Conservation (phyloP, 2,113 vertebrate species). For the Spilogale gracilis region DNA sequence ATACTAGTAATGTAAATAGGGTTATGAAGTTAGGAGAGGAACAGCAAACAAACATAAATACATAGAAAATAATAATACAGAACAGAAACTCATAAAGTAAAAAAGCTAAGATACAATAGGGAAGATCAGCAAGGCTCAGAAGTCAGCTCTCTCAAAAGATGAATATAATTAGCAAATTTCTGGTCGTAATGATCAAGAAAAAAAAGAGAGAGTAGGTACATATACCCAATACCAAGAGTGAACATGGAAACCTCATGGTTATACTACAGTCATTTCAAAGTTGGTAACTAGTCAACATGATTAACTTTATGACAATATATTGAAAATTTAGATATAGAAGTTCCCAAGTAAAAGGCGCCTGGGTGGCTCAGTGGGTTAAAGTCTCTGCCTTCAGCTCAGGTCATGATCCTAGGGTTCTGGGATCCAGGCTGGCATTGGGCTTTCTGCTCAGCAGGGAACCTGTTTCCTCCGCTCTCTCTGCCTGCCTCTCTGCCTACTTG, state of each 20-base stretch:
- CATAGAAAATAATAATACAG: neutral
- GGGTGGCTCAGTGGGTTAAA: no score
- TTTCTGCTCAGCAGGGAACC: no score
- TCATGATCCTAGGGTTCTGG: no score
- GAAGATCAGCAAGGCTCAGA: neutral
- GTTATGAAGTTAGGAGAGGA: neutral
- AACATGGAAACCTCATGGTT: neutral
- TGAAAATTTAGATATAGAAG: neutral
- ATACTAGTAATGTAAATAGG: neutral
- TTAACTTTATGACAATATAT: neutral
- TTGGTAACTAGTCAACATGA: neutral
- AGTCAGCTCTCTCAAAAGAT: neutral
- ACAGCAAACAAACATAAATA: neutral
- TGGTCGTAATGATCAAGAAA: neutral
- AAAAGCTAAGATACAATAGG: neutral
- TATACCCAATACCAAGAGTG: neutral
- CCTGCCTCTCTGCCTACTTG: no score
- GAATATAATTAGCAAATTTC: neutral
- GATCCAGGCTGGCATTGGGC: no score
- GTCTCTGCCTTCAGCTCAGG: no score
- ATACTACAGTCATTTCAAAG: neutral
- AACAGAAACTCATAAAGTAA: neutral
- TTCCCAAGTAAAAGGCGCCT: neutral
- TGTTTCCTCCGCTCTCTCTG: no score
- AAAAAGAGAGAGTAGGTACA: neutral